phyloP scores from a whole-genome alignment of 2,797 vertebrate species.

The Anisognathus igniventris region DNA sequence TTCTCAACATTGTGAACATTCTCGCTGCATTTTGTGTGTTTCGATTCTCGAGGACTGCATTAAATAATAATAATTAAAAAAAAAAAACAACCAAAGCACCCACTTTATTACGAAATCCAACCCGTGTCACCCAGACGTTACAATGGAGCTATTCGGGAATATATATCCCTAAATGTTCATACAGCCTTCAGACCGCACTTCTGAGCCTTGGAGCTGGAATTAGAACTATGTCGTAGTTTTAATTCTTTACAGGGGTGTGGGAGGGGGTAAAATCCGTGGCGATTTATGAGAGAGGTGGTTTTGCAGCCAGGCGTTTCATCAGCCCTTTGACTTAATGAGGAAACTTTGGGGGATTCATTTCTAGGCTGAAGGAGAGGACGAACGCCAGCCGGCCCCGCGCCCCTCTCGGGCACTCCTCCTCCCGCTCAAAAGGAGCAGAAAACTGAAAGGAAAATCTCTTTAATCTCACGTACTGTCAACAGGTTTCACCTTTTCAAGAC shows the following conservation, averaged over 20 bases:
- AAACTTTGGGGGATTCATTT: constrained; percentile 5
- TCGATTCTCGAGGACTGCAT: constrained; percentile 69
- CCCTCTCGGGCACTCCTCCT: background rate
- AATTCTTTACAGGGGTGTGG: fast-evolving
- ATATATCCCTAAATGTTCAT: background rate
- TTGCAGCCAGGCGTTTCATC: background rate
- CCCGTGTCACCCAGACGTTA: background rate
- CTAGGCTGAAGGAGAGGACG: background rate
- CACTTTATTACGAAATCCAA: constrained; percentile 64
- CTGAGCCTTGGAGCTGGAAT: background rate
- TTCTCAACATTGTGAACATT: constrained; percentile 73
- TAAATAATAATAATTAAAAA: constrained; percentile 65
- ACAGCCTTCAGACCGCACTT: background rate
- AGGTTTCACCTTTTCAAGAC: constrained; percentile 12
- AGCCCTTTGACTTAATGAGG: background rate
- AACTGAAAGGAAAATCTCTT: background rate
- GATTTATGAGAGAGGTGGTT: background rate
- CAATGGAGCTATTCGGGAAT: background rate
- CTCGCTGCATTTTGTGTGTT: constrained; percentile 75
- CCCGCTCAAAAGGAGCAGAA: background rate
- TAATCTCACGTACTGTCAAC: background rate
- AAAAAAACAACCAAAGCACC: background rate
- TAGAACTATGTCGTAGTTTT: background rate
- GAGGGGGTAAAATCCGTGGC: background rate
- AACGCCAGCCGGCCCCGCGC: background rate